These are phyloP conservation scores for Agrilus planipennis DNA, from an alignment of 1,140 invertebrate species.

Conservation along the genomic window DNA sequence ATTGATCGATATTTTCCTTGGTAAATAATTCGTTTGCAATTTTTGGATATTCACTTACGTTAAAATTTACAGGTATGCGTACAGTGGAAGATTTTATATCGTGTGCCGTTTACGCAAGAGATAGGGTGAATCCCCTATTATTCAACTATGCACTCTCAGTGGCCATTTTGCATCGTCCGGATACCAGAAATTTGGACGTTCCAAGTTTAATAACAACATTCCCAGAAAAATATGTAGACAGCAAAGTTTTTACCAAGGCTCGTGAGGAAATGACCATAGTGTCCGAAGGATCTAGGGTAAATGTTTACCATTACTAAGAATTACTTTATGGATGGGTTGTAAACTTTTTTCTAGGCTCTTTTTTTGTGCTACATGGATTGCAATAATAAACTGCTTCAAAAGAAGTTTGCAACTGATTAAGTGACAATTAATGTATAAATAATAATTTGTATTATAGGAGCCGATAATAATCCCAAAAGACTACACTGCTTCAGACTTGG, in stretches of 20 bases:
- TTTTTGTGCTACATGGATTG: too few relatives aligned
- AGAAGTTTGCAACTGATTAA: too few relatives aligned
- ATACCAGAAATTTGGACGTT: constrained; percentile 54
- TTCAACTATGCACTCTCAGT: constrained; percentile 65
- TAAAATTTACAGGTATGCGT: constrained; percentile 43
- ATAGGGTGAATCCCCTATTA: constrained; percentile 59
- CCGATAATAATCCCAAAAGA: constrained; percentile 57
- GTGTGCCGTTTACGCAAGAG: constrained; percentile 52
- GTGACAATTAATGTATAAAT: too few relatives aligned
- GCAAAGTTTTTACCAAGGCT: constrained; percentile 48
- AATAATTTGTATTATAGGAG: constrained; percentile 20
- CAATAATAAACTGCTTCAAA: too few relatives aligned
- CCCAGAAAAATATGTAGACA: constrained; percentile 63
- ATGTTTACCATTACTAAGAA: constrained; percentile 8
- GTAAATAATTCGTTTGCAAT: constrained; percentile 28
- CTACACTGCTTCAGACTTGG: constrained; percentile 57
- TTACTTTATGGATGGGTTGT: background rate
- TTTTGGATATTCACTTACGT: background rate
- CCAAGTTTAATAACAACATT: constrained; percentile 57
- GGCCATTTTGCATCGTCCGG: constrained; percentile 55
- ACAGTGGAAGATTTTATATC: constrained; percentile 55
- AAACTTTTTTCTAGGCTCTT: background rate
- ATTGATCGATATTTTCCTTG: constrained; percentile 58
- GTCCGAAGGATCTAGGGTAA: constrained; percentile 46
- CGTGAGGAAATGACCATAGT: constrained; percentile 54